Evolutionary conservation across 2,888 invertebrate species (phyloP).

Genomic region (Zele albiditarsus): DNA sequence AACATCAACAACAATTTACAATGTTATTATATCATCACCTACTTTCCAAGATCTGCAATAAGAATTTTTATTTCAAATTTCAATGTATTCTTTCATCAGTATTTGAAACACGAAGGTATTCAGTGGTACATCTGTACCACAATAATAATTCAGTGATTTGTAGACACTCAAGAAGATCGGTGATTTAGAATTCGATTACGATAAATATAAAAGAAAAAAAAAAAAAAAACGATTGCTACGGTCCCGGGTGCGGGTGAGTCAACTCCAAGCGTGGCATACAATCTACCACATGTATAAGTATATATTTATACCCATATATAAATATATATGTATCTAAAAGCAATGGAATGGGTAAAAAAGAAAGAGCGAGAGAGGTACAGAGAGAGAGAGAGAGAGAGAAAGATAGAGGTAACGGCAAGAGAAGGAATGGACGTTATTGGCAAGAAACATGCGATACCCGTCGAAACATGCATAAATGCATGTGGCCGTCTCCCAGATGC

Average conservation of each 20-base stretch:
- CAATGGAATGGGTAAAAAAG: constrained; percentile 31
- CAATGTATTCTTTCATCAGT: background rate
- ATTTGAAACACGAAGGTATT: background rate
- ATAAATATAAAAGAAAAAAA: background rate
- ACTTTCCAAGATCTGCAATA: too few species aligned
- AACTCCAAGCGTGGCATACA: background rate
- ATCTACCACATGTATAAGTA: background rate
- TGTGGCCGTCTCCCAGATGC: constrained; percentile 64
- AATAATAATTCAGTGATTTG: constrained; percentile 30
- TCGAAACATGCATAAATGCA: constrained; percentile 69
- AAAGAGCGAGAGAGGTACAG: constrained; percentile 11
- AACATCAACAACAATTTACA: too few species aligned
- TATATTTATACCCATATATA: background rate
- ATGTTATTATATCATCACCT: too few species aligned
- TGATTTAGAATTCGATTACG: constrained; percentile 23
- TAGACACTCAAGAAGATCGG: constrained; percentile 11
- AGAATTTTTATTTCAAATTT: too few species aligned
- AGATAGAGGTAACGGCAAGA: constrained; percentile 24
- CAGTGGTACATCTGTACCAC: background rate
- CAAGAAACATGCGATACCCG: constrained; percentile 69
- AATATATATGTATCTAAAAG: background rate
- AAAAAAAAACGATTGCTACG: background rate
- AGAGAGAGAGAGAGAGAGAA: constrained; percentile 35
- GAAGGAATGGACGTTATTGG: constrained; percentile 66
- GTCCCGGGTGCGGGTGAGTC: constrained; percentile 9